Percentiles rank a stretch among this genome's conserved stretches.
Evolutionary conservation across 2,113 vertebrate species (phyloP).

Genomic region (Bubo bubo): DNA sequence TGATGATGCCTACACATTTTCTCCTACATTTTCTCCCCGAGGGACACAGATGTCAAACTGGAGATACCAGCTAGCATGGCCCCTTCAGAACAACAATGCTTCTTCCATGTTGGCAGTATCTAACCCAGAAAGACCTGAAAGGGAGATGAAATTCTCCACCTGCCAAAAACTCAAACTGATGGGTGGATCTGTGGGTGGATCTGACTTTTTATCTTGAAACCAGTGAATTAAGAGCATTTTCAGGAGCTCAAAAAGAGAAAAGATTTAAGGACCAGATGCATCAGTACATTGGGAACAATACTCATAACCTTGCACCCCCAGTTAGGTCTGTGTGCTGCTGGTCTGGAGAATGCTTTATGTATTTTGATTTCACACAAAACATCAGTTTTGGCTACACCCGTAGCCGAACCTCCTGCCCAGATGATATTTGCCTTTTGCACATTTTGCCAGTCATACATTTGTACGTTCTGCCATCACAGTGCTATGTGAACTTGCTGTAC

Average conservation of each 20-base stretch:
- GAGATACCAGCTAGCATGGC: neutral
- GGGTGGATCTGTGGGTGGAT: neutral
- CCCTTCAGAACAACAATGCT: neutral
- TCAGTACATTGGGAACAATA: neutral
- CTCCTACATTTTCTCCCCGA: neutral
- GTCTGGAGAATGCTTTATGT: neutral
- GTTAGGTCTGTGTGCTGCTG: neutral
- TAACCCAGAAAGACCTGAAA: neutral
- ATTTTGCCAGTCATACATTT: neutral
- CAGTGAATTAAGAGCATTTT: neutral
- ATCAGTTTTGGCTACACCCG: neutral
- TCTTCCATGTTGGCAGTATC: neutral
- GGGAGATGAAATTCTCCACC: neutral
- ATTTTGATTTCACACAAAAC: neutral
- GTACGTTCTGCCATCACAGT: rapidly evolving
- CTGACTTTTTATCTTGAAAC: neutral
- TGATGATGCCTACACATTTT: neutral
- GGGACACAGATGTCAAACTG: neutral
- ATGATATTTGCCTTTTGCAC: neutral
- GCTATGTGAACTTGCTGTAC: neutral
- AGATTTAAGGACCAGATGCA: neutral
- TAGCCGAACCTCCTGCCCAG: neutral
- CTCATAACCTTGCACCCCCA: neutral
- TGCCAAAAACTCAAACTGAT: neutral
- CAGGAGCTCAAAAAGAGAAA: neutral